phyloP scores from a whole-genome alignment of 2,888 invertebrate genomes.

The Dioctria rufipes region DNA sequence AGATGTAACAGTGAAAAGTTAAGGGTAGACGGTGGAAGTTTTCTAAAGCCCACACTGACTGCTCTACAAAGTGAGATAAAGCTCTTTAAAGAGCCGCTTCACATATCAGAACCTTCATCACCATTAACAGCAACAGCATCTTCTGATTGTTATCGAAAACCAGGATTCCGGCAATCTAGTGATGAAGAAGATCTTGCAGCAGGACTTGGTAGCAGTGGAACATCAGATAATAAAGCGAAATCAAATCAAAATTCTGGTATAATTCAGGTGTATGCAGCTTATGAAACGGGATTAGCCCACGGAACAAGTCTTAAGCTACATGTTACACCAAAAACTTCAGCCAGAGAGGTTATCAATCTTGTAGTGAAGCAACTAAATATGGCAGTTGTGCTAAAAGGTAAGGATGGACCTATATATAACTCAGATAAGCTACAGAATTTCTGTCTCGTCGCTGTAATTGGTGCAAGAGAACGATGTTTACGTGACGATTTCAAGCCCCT shows the following conservation, averaged over 20 bases:
- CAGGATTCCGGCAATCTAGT: constrained; percentile 56
- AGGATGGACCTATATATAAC: constrained; percentile 88
- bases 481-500: constrained; percentile 95
- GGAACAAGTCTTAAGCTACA: constrained; percentile 95
- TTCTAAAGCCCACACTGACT: constrained; percentile 73
- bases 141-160: constrained; percentile 55
- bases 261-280: constrained; percentile 93
- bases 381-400: constrained; percentile 89
- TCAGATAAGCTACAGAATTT: constrained; percentile 89
- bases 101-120: constrained; percentile 63
- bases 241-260: constrained; percentile 65
- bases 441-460: constrained; percentile 95
- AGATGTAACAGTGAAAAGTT: constrained; percentile 63
- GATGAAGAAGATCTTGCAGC: constrained; percentile 60
- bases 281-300: constrained; percentile 93
- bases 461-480: constrained; percentile 93
- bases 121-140: constrained; percentile 31
- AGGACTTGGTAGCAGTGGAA: constrained; percentile 59
- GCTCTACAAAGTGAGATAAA: constrained; percentile 73
- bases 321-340: constrained; percentile 93
- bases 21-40: constrained; percentile 69
- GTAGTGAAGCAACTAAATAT: constrained; percentile 97
- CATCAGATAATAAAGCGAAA: constrained; percentile 61
- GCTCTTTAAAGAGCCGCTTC: constrained; percentile 62
- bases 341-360: constrained; percentile 94